Base-by-base conservation (phyloP, 2,888 invertebrate genomes). In the Nipponacmea schrenckii region DNA sequence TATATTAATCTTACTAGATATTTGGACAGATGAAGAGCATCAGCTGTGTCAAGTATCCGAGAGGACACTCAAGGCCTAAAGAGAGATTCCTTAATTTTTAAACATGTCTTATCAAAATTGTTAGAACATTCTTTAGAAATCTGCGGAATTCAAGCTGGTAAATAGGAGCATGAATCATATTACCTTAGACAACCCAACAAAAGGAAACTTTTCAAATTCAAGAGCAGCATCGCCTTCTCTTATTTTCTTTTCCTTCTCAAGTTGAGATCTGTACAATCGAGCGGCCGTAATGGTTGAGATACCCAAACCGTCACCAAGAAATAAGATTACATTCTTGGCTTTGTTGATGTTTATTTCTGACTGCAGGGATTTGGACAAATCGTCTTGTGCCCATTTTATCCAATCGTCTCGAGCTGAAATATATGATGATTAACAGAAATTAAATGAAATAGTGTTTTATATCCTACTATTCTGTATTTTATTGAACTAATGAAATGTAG, bases 261-360 rank as follows among this genome's bases (percentile, higher is more conserved):
- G 56, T 84, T 93, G 93, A 0, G 94, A 95, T 15, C 93, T 89
- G 81, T 93, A 92, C 0, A 92, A 92, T 77, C 96, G 91, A 0
- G 94, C 92, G 0, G 84, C 94, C 0, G 94, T 93, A 20, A 95
- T 88, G 0, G 96, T 96, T 0, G 95, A 91, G 67, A 95, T 91
- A 39, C 95, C 94, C 95, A 96, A 94, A 1, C 96, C 96, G 84
- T 96, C 96, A 0, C 96, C 96, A 20, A 96, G 90, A 84, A 95
- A 95, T 72, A 95, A 85, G 70, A 96, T 94, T 0, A 95, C 91
- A 88, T 95, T 96, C 87, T 93, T 94, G 0, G 96, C 96, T 14
- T 71, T 70, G 44, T 75, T 77, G 3, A 17, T 69, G 66, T 78
- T 75, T 14, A 24, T 17, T n/a, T 64, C 20, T 0, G 31, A 1